Evolutionary conservation across 2,113 vertebrate genomes (phyloP).

Genomic region (Limanda limanda): DNA sequence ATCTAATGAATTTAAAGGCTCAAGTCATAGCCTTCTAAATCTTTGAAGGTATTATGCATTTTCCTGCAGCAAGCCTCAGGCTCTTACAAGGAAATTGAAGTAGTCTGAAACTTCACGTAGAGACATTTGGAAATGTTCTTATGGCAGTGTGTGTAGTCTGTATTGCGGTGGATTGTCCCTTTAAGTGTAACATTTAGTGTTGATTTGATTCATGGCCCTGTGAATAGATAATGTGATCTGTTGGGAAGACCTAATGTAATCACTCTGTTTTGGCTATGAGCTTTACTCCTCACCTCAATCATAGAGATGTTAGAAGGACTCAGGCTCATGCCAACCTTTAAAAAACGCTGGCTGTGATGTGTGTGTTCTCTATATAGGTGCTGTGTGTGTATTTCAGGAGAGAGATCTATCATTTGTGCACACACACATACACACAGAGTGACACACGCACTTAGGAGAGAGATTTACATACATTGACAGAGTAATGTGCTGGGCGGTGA

Average conservation of each 20-base stretch:
- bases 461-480: conserved; percentile 74
- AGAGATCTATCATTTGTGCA: conserved; percentile 45
- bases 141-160: conserved; percentile 8
- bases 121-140: not conserved
- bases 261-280: conserved; percentile 44
- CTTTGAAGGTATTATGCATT: conserved; percentile 18
- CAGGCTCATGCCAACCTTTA: conserved; percentile 47
- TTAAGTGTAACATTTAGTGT: conserved; percentile 37
- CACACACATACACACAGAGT: conserved; percentile 4
- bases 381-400: conserved; percentile 14
- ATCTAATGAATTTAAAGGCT: conserved; percentile 47
- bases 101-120: not conserved
- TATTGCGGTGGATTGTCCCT: conserved; percentile 12
- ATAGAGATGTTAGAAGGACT: conserved; percentile 55
- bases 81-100: not conserved
- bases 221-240: conserved; percentile 50
- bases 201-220: conserved; percentile 52
- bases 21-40: conserved; percentile 12
- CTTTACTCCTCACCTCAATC: conserved; percentile 64
- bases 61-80: not conserved
- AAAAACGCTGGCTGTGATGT: conserved; percentile 14
- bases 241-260: conserved; percentile 59
- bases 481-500: conserved; percentile 59
- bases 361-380: not conserved
- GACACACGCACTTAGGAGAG: conserved; percentile 37